Base-by-base conservation (phyloP, 2,113 vertebrate genomes). In the Lethenteron camtschaticum region DNA sequence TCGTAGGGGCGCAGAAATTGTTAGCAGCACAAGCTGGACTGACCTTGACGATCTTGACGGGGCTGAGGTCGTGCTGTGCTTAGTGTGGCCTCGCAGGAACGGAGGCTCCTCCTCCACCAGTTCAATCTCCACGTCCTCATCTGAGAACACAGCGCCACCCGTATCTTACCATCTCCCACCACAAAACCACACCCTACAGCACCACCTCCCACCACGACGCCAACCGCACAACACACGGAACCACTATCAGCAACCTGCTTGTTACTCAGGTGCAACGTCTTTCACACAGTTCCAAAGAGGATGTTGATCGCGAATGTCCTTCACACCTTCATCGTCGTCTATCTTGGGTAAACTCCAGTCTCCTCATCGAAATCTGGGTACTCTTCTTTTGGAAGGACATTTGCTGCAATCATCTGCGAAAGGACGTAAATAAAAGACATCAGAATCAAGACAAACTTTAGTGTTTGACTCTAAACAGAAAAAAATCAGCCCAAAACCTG, bases 61-160 rank as follows among this genome's bases (percentile, higher is more conserved):
- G 94, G 70, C 92, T 99, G 88, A 99, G 96, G 78, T 96, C 90
- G 96, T 96, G 80, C 92, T 97, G 71, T 96, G 92, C 70, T 96
- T 96, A 16, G 94, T 97, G 76, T 99, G 94, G 56, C 92, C 94
- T 76, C 91, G 83, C 72, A 99, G 80, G 79, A 99, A 99, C 0
- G 94, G 92, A 1, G 94, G 94, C 56, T 99, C 94, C 75, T 99
- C 94, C 73, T 97, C 94, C 63, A 99, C 94, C 6, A 99, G 78
- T 75, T 99, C 94, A 56, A 97, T 99, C 77, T 99, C 94, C 73
- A 99, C 81, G 71, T 99, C 94, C 73, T 99, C 94, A 80, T 96
- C 92, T 96, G 58, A 72, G 72, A 73, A 56, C 24, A 41, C 24
- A 41, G 24, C 24, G 24, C 24, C 24, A 41, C 24, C 24, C 24